Conservation (phyloP, 2,113 vertebrate species). For the Vimba vimba region DNA sequence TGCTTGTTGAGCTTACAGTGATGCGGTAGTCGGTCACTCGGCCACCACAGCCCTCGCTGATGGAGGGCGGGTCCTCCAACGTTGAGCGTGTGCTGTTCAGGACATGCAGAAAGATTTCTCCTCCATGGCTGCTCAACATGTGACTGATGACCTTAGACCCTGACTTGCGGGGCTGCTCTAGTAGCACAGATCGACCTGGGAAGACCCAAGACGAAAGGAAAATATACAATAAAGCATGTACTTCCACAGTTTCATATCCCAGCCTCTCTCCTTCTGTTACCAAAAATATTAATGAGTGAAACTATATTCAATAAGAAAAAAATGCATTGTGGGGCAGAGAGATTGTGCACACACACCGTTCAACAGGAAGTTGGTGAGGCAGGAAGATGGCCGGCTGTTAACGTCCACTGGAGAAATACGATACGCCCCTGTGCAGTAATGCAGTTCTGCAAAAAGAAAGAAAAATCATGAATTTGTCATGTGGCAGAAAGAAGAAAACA, state of each 20-base stretch:
- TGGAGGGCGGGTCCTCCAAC: constrained; percentile 96
- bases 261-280: neutral
- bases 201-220: neutral
- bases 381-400: constrained; percentile 98
- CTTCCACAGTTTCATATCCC: neutral
- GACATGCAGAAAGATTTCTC: constrained; percentile 96
- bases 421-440: constrained; percentile 96
- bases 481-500: neutral
- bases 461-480: neutral
- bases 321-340: neutral
- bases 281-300: neutral
- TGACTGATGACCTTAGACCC: constrained; percentile 99
- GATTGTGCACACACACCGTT: constrained; percentile 79
- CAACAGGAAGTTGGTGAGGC: constrained; percentile 98
- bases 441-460: constrained; percentile 82
- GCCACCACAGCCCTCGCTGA: constrained; percentile 96
- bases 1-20: constrained; percentile 78
- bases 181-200: constrained; percentile 92
- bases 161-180: constrained; percentile 96
- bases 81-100: constrained; percentile 95
- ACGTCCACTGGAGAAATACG: constrained; percentile 98
- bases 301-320: neutral
- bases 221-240: neutral
- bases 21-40: constrained; percentile 98
- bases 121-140: constrained; percentile 98